Conservation (phyloP, 2,113 vertebrate genomes). For the Corythaixoides concolor region DNA sequence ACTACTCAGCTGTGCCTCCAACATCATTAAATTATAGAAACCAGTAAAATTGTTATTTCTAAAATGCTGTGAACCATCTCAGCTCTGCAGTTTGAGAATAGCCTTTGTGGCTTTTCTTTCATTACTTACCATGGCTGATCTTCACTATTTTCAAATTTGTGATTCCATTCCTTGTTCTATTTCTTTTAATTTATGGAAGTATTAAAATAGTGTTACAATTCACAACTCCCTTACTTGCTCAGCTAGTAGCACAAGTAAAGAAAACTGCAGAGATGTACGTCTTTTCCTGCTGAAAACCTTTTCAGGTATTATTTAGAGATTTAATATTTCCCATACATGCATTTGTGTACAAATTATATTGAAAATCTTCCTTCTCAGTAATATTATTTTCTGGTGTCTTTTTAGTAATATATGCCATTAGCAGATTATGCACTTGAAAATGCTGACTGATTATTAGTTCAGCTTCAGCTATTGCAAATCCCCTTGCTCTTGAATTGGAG, state of each 20-base stretch:
- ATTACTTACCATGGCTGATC: not conserved
- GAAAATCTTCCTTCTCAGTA: not conserved
- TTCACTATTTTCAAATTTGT: not conserved
- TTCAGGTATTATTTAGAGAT: not conserved
- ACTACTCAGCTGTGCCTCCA: not conserved
- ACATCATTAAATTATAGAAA: not conserved
- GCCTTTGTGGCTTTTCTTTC: not conserved
- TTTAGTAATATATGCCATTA: not conserved
- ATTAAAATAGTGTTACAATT: not conserved
- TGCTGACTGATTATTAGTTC: constrained; percentile 24
- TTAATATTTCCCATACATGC: not conserved
- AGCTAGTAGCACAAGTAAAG: not conserved
- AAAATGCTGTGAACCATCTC: not conserved
- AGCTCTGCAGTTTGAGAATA: not conserved
- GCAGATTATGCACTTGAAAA: not conserved
- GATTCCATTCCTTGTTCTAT: not conserved
- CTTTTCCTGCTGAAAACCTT: not conserved
- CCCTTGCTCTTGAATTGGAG: constrained; percentile 24
- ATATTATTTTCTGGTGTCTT: not conserved
- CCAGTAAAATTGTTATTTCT: not conserved
- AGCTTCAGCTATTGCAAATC: not conserved
- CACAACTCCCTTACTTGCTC: not conserved
- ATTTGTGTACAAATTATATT: not conserved
- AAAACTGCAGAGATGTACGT: not conserved
- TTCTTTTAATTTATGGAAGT: not conserved